Percentiles rank a stretch among this genome's conserved stretches.
Evolutionary conservation across 1,140 invertebrate genomes (phyloP).

Genomic region (Drosophila pectinifera): DNA sequence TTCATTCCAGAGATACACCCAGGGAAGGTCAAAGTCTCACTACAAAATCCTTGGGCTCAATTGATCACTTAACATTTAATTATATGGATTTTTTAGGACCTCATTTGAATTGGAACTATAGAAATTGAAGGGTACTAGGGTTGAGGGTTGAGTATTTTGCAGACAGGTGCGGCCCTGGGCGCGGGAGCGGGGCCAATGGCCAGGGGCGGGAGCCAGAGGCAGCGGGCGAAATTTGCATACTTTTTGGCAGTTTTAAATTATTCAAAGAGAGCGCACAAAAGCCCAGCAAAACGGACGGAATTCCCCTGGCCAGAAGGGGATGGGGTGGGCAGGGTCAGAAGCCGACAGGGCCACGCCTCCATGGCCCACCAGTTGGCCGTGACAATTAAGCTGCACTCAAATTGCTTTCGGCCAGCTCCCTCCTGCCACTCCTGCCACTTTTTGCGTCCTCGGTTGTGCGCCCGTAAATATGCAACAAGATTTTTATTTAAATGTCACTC

Average conservation of each 20-base stretch:
- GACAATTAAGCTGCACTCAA: constrained; percentile 83
- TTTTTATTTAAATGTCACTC: constrained; percentile 84
- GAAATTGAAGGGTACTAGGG: background rate
- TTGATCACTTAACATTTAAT: no score
- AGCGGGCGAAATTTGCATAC: constrained; percentile 62
- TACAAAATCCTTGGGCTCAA: no score
- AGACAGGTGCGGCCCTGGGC: constrained; percentile 9
- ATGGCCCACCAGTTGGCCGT: constrained; percentile 19
- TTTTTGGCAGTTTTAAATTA: constrained; percentile 79
- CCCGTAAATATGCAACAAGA: constrained; percentile 80
- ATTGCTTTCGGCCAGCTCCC: constrained; percentile 56
- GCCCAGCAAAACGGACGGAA: constrained; percentile 41
- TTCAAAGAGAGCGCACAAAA: constrained; percentile 72
- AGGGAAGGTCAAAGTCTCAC: no score
- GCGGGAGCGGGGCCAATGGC: background rate
- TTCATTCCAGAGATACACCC: no score
- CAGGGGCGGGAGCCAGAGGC: constrained; percentile 1
- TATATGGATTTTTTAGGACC: no score
- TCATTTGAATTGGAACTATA: no score
- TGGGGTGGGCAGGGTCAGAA: constrained; percentile 7
- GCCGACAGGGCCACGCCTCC: background rate
- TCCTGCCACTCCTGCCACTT: background rate
- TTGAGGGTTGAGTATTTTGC: constrained; percentile 18
- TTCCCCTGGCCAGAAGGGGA: constrained; percentile 14
- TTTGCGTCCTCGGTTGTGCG: constrained; percentile 19